Evolutionary conservation across 2,888 invertebrate species (phyloP).

Genomic region (Elmis aenea): DNA sequence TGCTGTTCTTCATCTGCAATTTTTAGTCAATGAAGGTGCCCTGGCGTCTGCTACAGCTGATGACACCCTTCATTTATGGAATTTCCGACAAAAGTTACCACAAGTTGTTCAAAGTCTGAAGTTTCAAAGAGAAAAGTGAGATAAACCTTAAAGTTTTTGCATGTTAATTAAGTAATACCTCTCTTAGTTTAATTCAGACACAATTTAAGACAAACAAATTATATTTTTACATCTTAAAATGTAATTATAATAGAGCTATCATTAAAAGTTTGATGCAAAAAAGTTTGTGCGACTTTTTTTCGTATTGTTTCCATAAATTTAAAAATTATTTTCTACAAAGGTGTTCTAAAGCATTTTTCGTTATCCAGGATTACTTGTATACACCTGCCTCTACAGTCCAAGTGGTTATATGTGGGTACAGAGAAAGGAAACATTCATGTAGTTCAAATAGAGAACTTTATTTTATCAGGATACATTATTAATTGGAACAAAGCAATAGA

Average conservation of each 20-base stretch:
- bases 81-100: slow-evolving; percentile 88
- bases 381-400: slow-evolving; percentile 93
- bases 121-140: slow-evolving; percentile 92
- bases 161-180: slow-evolving; percentile 1
- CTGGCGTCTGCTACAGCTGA: slow-evolving; percentile 93
- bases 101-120: slow-evolving; percentile 95
- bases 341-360: too few species aligned
- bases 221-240: too few species aligned
- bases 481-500: slow-evolving; percentile 99
- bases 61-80: slow-evolving; percentile 96
- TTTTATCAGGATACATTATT: slow-evolving; percentile 95
- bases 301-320: too few species aligned
- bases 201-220: too few species aligned
- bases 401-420: slow-evolving; percentile 98
- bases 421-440: slow-evolving; percentile 98
- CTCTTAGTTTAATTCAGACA: slow-evolving; percentile 1
- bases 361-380: slow-evolving; percentile 88
- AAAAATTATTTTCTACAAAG: too few species aligned
- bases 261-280: too few species aligned
- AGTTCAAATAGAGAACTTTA: slow-evolving; percentile 93
- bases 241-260: too few species aligned
- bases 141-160: too few species aligned
- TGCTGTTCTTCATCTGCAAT: slow-evolving; percentile 86
- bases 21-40: slow-evolving; percentile 96
- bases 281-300: too few species aligned